Base-by-base conservation (phyloP, 2,797 vertebrate genomes). In the Takifugu rubripes region DNA sequence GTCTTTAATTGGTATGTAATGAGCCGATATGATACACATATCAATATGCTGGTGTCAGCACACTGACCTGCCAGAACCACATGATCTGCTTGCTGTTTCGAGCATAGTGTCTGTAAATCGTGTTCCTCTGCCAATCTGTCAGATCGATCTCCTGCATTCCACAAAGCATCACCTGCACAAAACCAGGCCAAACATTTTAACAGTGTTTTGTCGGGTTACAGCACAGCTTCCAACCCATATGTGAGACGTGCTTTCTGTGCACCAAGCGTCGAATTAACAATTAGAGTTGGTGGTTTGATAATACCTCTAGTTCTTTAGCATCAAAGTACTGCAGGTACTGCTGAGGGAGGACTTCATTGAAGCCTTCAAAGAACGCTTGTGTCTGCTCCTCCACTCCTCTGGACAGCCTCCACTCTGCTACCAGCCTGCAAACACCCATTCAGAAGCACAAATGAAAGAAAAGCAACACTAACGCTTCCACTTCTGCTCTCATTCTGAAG, bases 111-210 rank as follows among this genome's bases (percentile, higher is more conserved):
- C 96, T 93, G 87, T 99, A 99, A 56, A 98, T 96, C 0, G 96
- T 93, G 80, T 96, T 94, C 66, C 93, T 94, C 68, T 99, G 97
- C 97, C 97, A 99, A 77, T 99, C 97, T 49, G 92, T 85, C 31
- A 99, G 77, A 83, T 99, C 97, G 11, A 99, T 96, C 83, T 99
- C 97, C 83, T 98, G 97, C 97, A 99, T 99, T 10, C 97, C 97
- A 71, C 97, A 99, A 52, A 99, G 87, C 97, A 99, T 99, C 62
- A 99, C 96, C 97, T 87, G 73, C 0, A 27, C 40, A 70, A 31
- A 2, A 2, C 31, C 6, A 7, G 1, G 0, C 43, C 6, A 44
- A 5, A 44, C n/a, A 3, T 11, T 42, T 42, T 14, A 5, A 42
- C 3, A 42, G 9, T 21, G 21, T 21, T 10, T 42, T 10, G 9